A percentile compares a stretch with the other conserved stretches of the same genome.
Evolutionary conservation across 2,797 vertebrate species (phyloP).

Genomic region (Cynopterus sphinx): DNA sequence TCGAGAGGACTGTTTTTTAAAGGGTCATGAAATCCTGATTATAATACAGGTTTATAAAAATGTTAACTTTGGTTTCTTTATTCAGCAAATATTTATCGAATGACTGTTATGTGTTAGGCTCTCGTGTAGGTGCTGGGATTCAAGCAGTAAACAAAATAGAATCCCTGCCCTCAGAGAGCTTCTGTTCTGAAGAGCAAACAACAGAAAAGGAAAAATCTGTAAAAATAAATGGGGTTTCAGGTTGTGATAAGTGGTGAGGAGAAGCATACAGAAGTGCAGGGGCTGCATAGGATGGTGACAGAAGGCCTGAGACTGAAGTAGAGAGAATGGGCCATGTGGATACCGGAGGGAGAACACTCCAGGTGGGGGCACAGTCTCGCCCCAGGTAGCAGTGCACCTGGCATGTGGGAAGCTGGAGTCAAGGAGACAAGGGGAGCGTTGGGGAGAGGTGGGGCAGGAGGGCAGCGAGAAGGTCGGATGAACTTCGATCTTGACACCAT

Average conservation of each 20-base stretch:
- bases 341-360: background rate
- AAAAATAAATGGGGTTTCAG: background rate
- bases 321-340: background rate
- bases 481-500: background rate
- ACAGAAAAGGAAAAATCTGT: background rate
- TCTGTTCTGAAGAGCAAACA: background rate
- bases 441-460: background rate
- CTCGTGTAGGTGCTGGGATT: background rate
- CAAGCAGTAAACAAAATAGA: background rate
- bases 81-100: background rate
- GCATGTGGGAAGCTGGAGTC: background rate
- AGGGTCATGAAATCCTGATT: background rate
- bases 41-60: background rate
- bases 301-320: background rate
- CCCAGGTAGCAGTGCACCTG: background rate
- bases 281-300: accelerated
- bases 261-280: background rate
- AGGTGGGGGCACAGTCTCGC: background rate
- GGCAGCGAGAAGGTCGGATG: background rate
- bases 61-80: background rate
- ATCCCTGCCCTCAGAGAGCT: background rate
- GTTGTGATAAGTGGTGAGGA: background rate
- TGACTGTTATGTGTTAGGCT: background rate
- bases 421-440: background rate
- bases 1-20: background rate